These are phyloP conservation scores for Tachina fera DNA, from an alignment of 2,888 invertebrate genomes.

Conservation along the genomic window DNA sequence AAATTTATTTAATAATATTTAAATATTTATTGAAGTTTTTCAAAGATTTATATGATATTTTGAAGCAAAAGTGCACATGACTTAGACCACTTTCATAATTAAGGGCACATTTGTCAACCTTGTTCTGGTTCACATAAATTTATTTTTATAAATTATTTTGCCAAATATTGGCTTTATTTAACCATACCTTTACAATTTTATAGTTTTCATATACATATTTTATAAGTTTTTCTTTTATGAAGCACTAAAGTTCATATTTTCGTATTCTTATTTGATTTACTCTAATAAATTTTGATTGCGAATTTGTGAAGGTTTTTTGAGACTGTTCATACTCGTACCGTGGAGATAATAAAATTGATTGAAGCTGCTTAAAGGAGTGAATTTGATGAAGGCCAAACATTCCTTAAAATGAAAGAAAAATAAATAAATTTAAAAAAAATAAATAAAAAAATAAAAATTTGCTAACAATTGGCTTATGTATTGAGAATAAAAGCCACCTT, in stretches of 20 bases:
- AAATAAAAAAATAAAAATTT: background rate
- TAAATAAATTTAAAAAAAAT: no score
- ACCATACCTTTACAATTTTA: no score
- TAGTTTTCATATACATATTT: slow-evolving; percentile 5
- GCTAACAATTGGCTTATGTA: no score
- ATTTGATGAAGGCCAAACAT: background rate
- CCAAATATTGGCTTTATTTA: no score
- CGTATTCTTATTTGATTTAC: slow-evolving; percentile 51
- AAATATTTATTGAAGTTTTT: no score
- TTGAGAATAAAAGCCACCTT: no score
- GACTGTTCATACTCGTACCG: background rate
- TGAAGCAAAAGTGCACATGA: no score
- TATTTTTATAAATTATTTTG: slow-evolving; percentile 1
- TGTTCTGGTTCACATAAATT: no score
- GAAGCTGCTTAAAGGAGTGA: slow-evolving; percentile 4
- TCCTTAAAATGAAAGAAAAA: background rate
- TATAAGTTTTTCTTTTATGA: slow-evolving; percentile 41
- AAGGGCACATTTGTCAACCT: no score
- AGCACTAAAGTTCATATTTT: slow-evolving; percentile 35
- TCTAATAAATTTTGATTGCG: slow-evolving; percentile 51
- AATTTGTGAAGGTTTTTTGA: slow-evolving; percentile 24
- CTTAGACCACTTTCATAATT: no score
- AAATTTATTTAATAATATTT: no score
- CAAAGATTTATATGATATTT: no score
- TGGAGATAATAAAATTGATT: slow-evolving; percentile 28